These are phyloP conservation scores for Sakesphorus luctuosus DNA, from an alignment of 2,113 vertebrate species.

Conservation along the genomic window DNA sequence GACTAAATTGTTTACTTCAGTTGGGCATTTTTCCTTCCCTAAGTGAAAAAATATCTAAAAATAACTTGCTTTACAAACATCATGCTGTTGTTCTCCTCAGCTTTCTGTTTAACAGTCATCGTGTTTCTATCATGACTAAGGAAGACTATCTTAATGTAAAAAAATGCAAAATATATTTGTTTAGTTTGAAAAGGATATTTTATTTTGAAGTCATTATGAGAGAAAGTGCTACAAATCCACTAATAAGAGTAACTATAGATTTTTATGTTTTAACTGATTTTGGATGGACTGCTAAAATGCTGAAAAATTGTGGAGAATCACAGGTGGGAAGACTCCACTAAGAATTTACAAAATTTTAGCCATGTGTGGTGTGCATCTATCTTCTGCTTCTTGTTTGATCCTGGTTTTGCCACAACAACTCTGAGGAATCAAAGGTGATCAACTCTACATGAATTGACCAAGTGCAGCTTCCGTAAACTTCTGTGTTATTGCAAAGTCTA, in stretches of 20 bases:
- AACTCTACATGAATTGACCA: accelerated
- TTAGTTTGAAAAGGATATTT: background rate
- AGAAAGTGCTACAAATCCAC: background rate
- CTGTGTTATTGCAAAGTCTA: accelerated
- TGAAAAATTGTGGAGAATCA: background rate
- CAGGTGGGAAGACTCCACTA: background rate
- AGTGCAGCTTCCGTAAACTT: background rate
- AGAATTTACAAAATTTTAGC: background rate
- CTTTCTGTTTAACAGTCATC: conserved; percentile 5
- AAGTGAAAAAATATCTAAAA: conserved; percentile 34
- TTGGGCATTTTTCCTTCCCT: background rate
- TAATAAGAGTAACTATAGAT: background rate
- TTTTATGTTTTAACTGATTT: background rate
- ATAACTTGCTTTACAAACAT: conserved; percentile 12
- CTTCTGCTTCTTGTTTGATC: background rate
- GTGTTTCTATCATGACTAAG: background rate
- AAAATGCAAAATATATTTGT: background rate
- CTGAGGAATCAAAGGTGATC: background rate
- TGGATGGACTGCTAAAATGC: background rate
- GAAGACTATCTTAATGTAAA: background rate
- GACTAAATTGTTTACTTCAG: conserved; percentile 46
- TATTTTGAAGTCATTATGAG: background rate
- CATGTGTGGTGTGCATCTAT: accelerated
- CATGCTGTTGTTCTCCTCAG: background rate
- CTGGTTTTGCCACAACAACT: background rate